phyloP scores from a whole-genome alignment of 2,888 invertebrate species.

The Nasonovia ribisnigri region DNA sequence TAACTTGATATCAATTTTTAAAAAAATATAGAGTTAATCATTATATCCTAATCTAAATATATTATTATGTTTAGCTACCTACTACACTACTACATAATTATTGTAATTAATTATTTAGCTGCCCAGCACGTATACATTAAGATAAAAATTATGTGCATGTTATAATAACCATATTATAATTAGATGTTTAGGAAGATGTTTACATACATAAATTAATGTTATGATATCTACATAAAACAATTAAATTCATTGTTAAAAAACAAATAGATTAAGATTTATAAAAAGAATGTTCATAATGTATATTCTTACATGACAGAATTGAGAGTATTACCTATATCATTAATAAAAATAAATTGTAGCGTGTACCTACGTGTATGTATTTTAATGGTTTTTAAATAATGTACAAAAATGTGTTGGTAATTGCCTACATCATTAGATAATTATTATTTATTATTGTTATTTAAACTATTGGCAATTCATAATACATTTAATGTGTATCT shows the following conservation, averaged over 20 bases:
- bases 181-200: neutral
- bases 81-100: neutral
- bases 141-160: constrained; percentile 2
- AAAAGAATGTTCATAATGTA: neutral
- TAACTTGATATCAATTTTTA: neutral
- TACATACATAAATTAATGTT: neutral
- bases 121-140: neutral
- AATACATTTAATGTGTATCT: neutral
- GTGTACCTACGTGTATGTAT: neutral
- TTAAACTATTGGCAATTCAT: neutral
- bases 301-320: neutral
- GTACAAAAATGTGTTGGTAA: neutral
- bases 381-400: neutral
- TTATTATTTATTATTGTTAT: neutral
- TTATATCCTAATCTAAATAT: neutral
- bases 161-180: constrained; percentile 11
- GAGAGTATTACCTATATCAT: neutral
- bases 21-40: neutral
- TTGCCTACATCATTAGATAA: neutral
- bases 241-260: neutral
- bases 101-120: constrained; percentile 2
- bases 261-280: neutral
- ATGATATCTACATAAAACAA: neutral
- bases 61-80: neutral
- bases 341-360: neutral